phyloP scores from a whole-genome alignment of 2,797 vertebrate species.

The Ctenochaetus hawaiiensis region DNA sequence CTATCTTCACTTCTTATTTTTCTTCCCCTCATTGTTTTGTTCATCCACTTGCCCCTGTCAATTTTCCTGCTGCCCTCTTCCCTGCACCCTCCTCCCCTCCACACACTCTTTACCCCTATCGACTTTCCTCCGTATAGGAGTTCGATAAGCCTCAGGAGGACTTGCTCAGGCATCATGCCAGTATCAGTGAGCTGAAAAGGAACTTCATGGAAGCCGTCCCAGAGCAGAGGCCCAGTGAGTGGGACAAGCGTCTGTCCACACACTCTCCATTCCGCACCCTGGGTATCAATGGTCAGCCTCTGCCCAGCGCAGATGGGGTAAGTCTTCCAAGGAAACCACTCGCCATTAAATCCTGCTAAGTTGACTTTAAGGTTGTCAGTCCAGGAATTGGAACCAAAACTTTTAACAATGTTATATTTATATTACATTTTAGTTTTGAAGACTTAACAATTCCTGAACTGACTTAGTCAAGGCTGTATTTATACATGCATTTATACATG shows the following conservation, averaged over 20 bases:
- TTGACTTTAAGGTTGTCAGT: constrained; percentile 21
- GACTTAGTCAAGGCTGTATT: constrained; percentile 21
- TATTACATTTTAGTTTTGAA: not conserved
- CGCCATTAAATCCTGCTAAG: not conserved
- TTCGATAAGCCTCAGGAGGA: constrained; percentile 94
- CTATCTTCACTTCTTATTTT: not conserved
- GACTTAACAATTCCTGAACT: constrained; percentile 34
- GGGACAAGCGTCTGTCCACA: constrained; percentile 97
- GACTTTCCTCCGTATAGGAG: constrained; percentile 82
- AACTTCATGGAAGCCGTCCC: constrained; percentile 95
- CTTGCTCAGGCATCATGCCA: constrained; percentile 93
- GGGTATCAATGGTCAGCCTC: constrained; percentile 88
- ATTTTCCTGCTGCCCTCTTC: not conserved
- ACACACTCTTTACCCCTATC: not conserved
- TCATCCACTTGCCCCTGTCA: not conserved
- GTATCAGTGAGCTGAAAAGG: constrained; percentile 95
- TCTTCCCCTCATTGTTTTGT: not conserved
- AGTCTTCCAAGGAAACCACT: constrained; percentile 74
- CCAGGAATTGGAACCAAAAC: constrained; percentile 20
- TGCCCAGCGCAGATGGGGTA: constrained; percentile 91
- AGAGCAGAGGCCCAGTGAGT: constrained; percentile 91
- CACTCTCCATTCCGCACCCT: constrained; percentile 93
- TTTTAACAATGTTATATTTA: not conserved
- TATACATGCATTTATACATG: not conserved
- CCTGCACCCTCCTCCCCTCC: not conserved